phyloP scores from a whole-genome alignment of 2,113 vertebrate genomes.

The Urocynchramus pylzowi region DNA sequence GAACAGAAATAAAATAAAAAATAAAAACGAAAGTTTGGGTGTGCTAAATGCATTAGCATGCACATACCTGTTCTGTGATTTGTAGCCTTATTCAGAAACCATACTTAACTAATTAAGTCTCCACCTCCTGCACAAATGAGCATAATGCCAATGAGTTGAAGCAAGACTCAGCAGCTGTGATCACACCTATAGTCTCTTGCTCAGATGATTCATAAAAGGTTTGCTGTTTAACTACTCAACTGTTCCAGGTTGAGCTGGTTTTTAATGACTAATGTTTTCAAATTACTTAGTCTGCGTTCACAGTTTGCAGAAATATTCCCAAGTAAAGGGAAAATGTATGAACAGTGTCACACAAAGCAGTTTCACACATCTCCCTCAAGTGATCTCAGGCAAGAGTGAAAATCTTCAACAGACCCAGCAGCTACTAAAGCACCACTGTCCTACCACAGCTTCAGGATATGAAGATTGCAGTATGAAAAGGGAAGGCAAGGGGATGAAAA shows the following conservation, averaged over 20 bases:
- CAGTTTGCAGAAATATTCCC: neutral
- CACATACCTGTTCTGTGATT: neutral
- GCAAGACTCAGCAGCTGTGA: constrained; percentile 20
- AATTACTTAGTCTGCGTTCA: neutral
- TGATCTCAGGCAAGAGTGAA: neutral
- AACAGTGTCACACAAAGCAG: neutral
- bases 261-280: constrained; percentile 9
- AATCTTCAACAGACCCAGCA: neutral
- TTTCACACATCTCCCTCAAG: neutral
- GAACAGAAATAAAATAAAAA: neutral
- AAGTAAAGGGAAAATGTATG: neutral
- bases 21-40: neutral
- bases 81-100: neutral
- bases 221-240: neutral
- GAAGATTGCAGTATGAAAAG: neutral
- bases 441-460: neutral
- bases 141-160: neutral
- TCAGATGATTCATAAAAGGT: constrained; percentile 9
- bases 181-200: constrained; percentile 19
- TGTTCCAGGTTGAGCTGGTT: neutral
- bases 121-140: constrained; percentile 15
- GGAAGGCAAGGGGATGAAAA: neutral
- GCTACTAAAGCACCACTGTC: neutral
- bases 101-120: constrained; percentile 19
- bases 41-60: neutral